A percentile compares a stretch with the other conserved stretches of the same genome.
Evolutionary conservation across 2,797 vertebrate species (phyloP).

Genomic region (Trachurus trachurus): DNA sequence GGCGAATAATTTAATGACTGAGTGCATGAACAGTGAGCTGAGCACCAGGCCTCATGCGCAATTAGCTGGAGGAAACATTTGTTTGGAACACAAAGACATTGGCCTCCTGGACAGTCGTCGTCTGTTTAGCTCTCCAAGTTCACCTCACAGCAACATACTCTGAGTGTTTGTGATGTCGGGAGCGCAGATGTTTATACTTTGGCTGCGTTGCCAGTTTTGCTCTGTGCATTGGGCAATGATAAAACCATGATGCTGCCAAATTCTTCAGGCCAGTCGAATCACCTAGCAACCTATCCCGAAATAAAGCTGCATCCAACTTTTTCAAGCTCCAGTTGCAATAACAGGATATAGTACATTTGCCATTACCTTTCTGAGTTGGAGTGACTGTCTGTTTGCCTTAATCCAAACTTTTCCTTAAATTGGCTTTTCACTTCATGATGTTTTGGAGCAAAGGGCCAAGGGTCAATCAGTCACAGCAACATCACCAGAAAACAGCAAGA

Average conservation of each 20-base stretch:
- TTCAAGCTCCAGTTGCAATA: neutral
- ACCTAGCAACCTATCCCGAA: conserved; percentile 27
- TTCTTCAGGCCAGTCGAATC: conserved; percentile 41
- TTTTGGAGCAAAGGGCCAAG: neutral
- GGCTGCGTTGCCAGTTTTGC: conserved; percentile 19
- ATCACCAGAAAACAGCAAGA: neutral
- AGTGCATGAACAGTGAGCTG: conserved; percentile 28
- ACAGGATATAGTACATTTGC: neutral
- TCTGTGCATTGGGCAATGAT: conserved; percentile 44
- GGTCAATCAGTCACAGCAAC: neutral
- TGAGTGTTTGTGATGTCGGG: conserved; percentile 23
- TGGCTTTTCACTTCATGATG: neutral
- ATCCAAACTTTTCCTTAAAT: conserved; percentile 12
- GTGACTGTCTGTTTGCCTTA: no score
- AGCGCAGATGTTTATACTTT: conserved; percentile 48
- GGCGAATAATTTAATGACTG: conserved; percentile 27
- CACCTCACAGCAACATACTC: conserved; percentile 6
- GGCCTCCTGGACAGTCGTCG: conserved; percentile 26
- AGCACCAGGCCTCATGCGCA: conserved; percentile 29
- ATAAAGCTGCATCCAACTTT: conserved; percentile 29
- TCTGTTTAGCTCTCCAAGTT: conserved; percentile 30
- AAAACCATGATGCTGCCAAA: conserved; percentile 37
- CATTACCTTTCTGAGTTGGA: conserved; percentile 3
- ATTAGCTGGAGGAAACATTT: conserved; percentile 37
- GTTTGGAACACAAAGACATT: conserved; percentile 37